A percentile compares a stretch with the other conserved stretches of the same genome.
Conservation (phyloP, 2,888 invertebrate species). For the Tetragnatha montana region DNA sequence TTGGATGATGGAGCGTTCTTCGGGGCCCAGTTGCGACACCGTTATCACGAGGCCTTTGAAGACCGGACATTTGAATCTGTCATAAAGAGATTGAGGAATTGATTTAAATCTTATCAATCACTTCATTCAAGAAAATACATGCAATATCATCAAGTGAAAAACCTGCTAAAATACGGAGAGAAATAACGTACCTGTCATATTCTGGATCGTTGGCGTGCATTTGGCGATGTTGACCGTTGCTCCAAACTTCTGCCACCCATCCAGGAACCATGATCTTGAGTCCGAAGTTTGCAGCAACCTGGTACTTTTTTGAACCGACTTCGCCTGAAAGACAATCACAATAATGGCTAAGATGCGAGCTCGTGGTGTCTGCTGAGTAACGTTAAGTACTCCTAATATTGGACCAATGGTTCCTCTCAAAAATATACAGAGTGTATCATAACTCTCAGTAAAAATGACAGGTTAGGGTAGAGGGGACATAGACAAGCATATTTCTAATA, state of each 20-base stretch:
- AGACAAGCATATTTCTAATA: no score
- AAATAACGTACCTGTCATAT: slow-evolving; percentile 61
- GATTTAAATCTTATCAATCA: no score
- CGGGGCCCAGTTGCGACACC: slow-evolving; percentile 83
- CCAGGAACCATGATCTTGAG: slow-evolving; percentile 85
- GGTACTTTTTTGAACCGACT: slow-evolving; percentile 77
- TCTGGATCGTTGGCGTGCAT: slow-evolving; percentile 80
- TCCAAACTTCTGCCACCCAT: slow-evolving; percentile 90
- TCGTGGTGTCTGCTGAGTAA: no score
- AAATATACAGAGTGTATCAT: no score
- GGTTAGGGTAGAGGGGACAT: no score
- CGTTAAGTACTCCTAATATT: no score
- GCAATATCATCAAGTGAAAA: no score
- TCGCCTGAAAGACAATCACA: slow-evolving; percentile 69
- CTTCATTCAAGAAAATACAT: no score
- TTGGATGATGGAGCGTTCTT: slow-evolving; percentile 82
- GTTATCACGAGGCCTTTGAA: slow-evolving; percentile 88
- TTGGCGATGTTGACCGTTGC: slow-evolving; percentile 81
- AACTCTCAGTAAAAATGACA: no score
- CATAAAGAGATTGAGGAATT: slow-evolving; percentile 81
- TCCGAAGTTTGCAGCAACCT: slow-evolving; percentile 82
- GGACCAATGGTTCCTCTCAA: no score
- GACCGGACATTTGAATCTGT: slow-evolving; percentile 81
- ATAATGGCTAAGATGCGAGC: neutral
- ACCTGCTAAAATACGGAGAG: no score